Evolutionary conservation across 2,888 invertebrate genomes (phyloP).

Genomic region (Protonemura montana): DNA sequence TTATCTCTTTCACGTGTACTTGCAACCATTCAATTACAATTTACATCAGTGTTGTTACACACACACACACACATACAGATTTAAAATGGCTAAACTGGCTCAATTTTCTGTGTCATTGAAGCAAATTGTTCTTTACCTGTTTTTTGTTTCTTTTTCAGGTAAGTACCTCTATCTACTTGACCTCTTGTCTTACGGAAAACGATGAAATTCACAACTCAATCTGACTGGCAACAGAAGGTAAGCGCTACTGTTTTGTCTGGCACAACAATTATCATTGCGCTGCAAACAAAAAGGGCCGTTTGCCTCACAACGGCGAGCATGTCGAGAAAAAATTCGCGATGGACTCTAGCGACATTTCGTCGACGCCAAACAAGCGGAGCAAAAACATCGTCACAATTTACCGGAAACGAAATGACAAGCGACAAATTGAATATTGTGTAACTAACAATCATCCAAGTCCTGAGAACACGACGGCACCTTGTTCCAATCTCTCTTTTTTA

Average conservation of each 20-base stretch:
- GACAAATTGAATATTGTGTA: conserved; percentile 37
- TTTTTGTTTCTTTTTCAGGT: conserved; percentile 16
- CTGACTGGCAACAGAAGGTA: neutral
- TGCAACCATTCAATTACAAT: neutral
- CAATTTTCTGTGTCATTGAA: neutral
- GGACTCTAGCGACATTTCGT: conserved; percentile 2
- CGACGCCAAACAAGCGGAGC: neutral
- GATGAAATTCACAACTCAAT: neutral
- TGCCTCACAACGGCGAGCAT: neutral
- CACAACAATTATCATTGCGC: neutral
- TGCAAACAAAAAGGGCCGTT: neutral
- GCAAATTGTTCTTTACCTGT: neutral
- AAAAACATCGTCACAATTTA: conserved; percentile 18
- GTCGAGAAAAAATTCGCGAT: neutral
- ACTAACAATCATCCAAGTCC: conserved; percentile 16
- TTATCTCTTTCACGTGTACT: conserved; percentile 3
- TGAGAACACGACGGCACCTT: conserved; percentile 4
- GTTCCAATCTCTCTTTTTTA: neutral
- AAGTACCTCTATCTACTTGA: conserved; percentile 9
- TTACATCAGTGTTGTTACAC: neutral
- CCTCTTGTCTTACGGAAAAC: neutral
- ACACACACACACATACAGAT: neutral
- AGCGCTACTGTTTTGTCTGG: neutral
- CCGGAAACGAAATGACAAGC: conserved; percentile 33
- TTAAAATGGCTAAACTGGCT: neutral